A percentile compares a stretch with the other conserved stretches of the same genome.
These are phyloP conservation scores for Trachops cirrhosus DNA, from an alignment of 2,797 vertebrate species.

Conservation along the genomic window DNA sequence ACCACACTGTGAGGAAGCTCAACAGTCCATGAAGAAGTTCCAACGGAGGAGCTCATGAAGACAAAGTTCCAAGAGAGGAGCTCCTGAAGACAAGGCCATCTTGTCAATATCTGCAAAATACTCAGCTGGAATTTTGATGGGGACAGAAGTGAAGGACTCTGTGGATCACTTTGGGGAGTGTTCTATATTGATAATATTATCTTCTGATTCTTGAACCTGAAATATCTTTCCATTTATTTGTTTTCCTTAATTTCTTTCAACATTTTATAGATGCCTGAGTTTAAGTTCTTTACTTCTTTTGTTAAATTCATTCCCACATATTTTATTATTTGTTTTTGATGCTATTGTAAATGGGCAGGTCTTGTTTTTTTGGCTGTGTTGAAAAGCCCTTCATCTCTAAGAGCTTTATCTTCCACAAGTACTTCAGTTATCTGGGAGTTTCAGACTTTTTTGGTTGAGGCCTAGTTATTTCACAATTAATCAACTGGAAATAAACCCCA, in stretches of 20 bases:
- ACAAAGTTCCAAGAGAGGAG: background rate
- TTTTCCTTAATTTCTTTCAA: slow-evolving; percentile 2
- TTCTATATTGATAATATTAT: background rate
- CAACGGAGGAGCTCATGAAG: background rate
- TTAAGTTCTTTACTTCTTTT: background rate
- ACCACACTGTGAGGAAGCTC: background rate
- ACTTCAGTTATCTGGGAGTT: background rate
- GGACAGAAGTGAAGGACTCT: background rate
- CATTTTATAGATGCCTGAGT: background rate
- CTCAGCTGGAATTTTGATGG: background rate
- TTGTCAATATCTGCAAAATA: background rate
- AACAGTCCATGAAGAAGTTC: background rate
- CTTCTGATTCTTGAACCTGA: background rate
- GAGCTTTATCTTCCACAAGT: background rate
- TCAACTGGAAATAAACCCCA: background rate
- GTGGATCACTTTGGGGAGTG: background rate
- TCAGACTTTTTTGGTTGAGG: background rate
- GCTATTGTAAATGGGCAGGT: background rate
- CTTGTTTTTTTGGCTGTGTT: background rate
- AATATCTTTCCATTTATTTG: background rate
- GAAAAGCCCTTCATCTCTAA: background rate
- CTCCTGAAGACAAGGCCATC: background rate
- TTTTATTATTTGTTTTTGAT: background rate
- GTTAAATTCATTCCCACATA: background rate
- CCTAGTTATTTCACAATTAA: background rate